These are phyloP conservation scores for Coracias cyanogaster DNA, from an alignment of 2,797 vertebrate species.

Conservation along the genomic window DNA sequence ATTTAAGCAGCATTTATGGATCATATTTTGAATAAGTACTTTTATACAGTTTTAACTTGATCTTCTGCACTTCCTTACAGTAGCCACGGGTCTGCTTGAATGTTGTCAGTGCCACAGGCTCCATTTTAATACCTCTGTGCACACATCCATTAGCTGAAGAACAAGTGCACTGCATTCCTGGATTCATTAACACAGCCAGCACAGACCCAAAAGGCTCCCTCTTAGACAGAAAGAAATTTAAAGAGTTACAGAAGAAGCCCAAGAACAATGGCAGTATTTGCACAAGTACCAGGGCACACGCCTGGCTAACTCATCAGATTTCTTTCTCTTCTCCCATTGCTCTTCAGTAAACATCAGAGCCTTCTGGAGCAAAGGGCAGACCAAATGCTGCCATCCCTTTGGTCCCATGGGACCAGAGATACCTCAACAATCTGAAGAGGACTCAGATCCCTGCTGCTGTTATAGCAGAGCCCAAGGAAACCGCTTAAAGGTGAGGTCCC, in stretches of 20 bases:
- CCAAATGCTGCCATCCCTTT: background rate
- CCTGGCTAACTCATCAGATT: background rate
- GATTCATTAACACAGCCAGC: background rate
- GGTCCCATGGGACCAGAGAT: background rate
- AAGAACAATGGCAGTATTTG: background rate
- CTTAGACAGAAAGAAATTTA: background rate
- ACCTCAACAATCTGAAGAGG: background rate
- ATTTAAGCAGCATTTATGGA: background rate
- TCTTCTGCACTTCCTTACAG: background rate
- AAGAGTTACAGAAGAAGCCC: background rate
- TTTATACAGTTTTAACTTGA: background rate
- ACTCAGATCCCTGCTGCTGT: background rate
- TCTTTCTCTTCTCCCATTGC: background rate
- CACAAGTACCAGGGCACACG: background rate
- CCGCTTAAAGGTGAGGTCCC: background rate
- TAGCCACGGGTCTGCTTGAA: background rate
- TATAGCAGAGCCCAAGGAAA: background rate
- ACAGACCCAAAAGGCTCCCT: background rate
- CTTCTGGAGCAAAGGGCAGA: background rate
- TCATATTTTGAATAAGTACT: background rate
- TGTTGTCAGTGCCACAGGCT: background rate
- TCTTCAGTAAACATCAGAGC: background rate
- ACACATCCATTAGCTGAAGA: background rate
- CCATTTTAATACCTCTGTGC: background rate
- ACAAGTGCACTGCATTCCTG: background rate